phyloP scores from a whole-genome alignment of 2,797 vertebrate genomes.

The Melanotaenia trifasciata region DNA sequence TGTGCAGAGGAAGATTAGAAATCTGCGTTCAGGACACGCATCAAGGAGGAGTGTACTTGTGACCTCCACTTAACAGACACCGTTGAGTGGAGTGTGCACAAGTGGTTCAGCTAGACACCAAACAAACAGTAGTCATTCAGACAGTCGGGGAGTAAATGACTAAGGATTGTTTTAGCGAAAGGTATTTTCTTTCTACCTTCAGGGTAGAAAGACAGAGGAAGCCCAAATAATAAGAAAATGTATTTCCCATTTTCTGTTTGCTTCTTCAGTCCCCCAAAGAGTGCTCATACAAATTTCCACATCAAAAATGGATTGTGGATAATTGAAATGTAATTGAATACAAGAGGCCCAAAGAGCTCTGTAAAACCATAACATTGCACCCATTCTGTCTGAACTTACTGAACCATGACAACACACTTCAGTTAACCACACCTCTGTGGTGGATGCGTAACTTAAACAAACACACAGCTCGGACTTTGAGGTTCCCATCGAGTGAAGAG shows the following conservation, averaged over 20 bases:
- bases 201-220: slow-evolving; percentile 20
- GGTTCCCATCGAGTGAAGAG: slow-evolving; percentile 66
- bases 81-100: slow-evolving; percentile 59
- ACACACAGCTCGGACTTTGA: slow-evolving; percentile 51
- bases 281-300: slow-evolving; percentile 9
- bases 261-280: neutral
- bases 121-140: slow-evolving; percentile 47
- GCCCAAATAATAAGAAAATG: slow-evolving; percentile 13
- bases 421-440: slow-evolving; percentile 47
- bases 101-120: slow-evolving; percentile 56
- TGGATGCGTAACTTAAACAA: slow-evolving; percentile 66
- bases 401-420: slow-evolving; percentile 55
- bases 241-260: slow-evolving; percentile 7
- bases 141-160: slow-evolving; percentile 25
- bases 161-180: slow-evolving; percentile 25
- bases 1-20: slow-evolving; percentile 76
- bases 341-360: slow-evolving; percentile 44
- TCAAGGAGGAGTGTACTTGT: slow-evolving; percentile 55
- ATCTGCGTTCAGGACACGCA: slow-evolving; percentile 66
- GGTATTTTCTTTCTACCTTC: slow-evolving; percentile 19
- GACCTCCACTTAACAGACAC: slow-evolving; percentile 59
- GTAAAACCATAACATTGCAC: slow-evolving; percentile 37
- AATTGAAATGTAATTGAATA: slow-evolving; percentile 33
- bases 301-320: slow-evolving; percentile 5
- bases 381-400: slow-evolving; percentile 35